Base-by-base conservation (phyloP, 2,797 vertebrate genomes). In the Acomys russatus region DNA sequence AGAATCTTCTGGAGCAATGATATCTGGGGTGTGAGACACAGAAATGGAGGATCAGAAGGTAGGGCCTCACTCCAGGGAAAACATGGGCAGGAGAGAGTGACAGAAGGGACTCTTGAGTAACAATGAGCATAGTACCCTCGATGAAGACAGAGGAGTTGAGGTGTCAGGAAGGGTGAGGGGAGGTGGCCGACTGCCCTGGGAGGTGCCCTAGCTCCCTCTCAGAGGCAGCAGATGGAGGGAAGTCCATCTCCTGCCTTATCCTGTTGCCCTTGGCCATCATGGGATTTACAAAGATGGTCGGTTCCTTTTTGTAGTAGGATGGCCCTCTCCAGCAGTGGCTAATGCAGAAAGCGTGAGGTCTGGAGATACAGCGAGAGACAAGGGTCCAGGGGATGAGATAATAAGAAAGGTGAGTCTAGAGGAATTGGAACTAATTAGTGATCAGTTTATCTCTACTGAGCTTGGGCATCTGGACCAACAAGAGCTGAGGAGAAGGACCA, bases 341-440 rank as follows among this genome's bases (percentile, higher is more conserved):
- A 4, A n/a, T 80, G 11, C 9, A 54, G 18, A 66, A 80, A 63
- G 8, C 10, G 51, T 87, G 38, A 64, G 5, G 17, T 84, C 33
- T 85, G 25, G 78, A 85, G 35, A 90, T 85, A n/a, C 11, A 11
- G 5, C 14, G 22, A 71, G 44, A 86, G 71, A 79, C 44, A 54
- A 61, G 28, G 20, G 17, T 49, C 44, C 11, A 8, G 64, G 51
- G 30, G 44, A 33, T 28, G 73, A 80, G 44, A 73, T 77, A 76
- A 30, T 38, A 63, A 74, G 59, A 84, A 28, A 8, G 44, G 33
- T 17, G 35, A 25, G 17, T 59, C 28, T n/a, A 51, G 56, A 85
- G 82, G 38, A 85, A 11, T 88, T 63, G 76, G 92, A 91, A 70
- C 61, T 73, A 28, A 4, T 89, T 66, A 71, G 78, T 68, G 73